A percentile compares a stretch with the other conserved stretches of the same genome.
Conservation (phyloP, 2,113 vertebrate genomes). For the Macroglossus sobrinus region DNA sequence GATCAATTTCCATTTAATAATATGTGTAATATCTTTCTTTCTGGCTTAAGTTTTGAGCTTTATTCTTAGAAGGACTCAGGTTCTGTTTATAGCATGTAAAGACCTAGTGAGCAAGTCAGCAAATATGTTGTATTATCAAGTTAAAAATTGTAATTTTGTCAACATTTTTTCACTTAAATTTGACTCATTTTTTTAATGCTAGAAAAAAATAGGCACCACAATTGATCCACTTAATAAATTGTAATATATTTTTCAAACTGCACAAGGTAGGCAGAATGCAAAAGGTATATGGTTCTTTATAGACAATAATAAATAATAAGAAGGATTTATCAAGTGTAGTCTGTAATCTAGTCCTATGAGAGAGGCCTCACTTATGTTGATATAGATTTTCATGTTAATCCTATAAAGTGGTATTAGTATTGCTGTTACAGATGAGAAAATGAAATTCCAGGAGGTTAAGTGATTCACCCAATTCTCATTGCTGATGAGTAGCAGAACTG, state of each 20-base stretch:
- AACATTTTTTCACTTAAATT: not conserved
- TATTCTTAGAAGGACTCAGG: not conserved
- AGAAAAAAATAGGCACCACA: not conserved
- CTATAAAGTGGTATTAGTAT: not conserved
- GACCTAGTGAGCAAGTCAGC: not conserved
- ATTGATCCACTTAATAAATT: not conserved
- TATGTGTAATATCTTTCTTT: not conserved
- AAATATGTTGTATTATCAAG: not conserved
- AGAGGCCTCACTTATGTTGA: not conserved
- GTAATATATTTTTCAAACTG: not conserved
- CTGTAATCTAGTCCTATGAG: not conserved
- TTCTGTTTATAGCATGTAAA: not conserved
- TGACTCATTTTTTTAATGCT: not conserved
- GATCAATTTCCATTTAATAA: not conserved
- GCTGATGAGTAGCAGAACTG: not conserved
- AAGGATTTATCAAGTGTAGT: not conserved
- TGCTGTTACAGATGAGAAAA: not conserved
- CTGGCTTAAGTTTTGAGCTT: not conserved
- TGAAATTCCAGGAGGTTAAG: not conserved
- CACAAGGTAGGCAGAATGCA: not conserved
- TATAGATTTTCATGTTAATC: not conserved
- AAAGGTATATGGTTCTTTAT: not conserved
- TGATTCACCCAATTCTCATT: not conserved
- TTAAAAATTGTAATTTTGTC: not conserved
- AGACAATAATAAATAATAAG: not conserved